Base-by-base conservation (phyloP, 2,888 invertebrate species). In the Athalia rosae region DNA sequence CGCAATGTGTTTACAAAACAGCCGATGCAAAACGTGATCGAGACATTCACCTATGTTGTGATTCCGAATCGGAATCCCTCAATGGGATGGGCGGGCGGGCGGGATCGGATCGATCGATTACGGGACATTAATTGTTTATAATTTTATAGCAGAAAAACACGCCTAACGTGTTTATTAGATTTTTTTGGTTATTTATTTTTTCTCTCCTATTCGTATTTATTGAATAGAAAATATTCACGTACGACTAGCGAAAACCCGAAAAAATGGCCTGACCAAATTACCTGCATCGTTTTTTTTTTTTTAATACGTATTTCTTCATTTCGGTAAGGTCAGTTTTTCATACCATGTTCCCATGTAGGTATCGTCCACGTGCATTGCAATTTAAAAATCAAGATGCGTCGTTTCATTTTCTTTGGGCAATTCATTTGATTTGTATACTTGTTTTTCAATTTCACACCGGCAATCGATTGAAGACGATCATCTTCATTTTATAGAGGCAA, bases 1-100 rank as follows among this genome's bases (percentile, higher is more conserved):
- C 77, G 62, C 71, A 59, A 62, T 50, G 48, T 77, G 77, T 77
- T 77, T 77, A 77, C 71, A 53, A 77, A 77, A 77, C 74, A 74
- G 50, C 48, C 74, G 61, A 61, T 62, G 74, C 74, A 61, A 71
- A 71, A 58, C 71, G 56, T 71, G 56, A 71, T 71, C 71, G 43
- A 71, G 71, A n/a, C 71, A 71, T 71, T 71, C 71, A 71, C 71
- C 71, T 71, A 43, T 13, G n/a, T 45, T 56, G 13, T 61, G 15
- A 11, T 11, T 61, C 8, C 9, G 53, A 11, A 53, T 53, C 9
- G 9, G n/a, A 8, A 53, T 53, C 8, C 53, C 53, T 53, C 9
- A 11, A n/a, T 53, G 4, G 8, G 2, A 53, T 53, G 53, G 53
- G n/a, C n/a, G 28, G 28, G 28, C 28, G 28, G 28, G 28, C 28